Evolutionary conservation across 1,140 invertebrate genomes (phyloP), one percentile per base, ranked within the genome.

Genomic region (Drosophila virilis): DNA sequence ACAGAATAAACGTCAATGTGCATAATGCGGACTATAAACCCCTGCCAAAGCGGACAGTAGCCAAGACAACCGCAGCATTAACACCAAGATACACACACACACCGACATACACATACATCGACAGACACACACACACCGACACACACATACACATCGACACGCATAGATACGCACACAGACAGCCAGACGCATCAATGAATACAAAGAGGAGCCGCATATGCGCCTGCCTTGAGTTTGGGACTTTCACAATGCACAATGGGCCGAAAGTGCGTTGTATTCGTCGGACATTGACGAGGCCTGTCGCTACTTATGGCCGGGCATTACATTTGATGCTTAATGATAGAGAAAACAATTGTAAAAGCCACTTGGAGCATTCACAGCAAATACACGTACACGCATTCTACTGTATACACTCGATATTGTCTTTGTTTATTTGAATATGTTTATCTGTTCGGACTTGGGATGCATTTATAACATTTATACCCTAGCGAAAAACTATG

Each of bases 311-410:
- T 42, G 52, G 43, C 46, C 54, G 51, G 52, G 61, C 70, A 65
- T 77, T 77, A 77, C 65, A 74, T 80, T 80, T 80, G 74, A 65
- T 70, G 77, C 61, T 77, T 80, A 80, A 80, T 80, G 77, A 80
- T 77, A 77, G 69, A 77, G 75, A 80, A 80, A 80, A 69, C 70
- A 80, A 70, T 38, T 77, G 54, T 33, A 62, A 50, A 59, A 67
- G 32, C 51, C 42, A 57, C 38, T 17, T 43, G 38, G 8, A 32
- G 12, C 7, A 28, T 40, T 57, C 1, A 35, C 17, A 38, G 8
- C 12, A 48, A 32, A 42, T 32, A 70, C 33, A 54, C 12, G 15
- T 13, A 38, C 35, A 13, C 4, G 4, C 22, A 55, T 42, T 57
- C 50, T n/a, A 55, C 17, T 45, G 2, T 32, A 37, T 13, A 9